Evolutionary conservation across 2,888 invertebrate species (phyloP), one percentile per base, ranked within the genome.

Genomic region (Anagyrus pseudococci): DNA sequence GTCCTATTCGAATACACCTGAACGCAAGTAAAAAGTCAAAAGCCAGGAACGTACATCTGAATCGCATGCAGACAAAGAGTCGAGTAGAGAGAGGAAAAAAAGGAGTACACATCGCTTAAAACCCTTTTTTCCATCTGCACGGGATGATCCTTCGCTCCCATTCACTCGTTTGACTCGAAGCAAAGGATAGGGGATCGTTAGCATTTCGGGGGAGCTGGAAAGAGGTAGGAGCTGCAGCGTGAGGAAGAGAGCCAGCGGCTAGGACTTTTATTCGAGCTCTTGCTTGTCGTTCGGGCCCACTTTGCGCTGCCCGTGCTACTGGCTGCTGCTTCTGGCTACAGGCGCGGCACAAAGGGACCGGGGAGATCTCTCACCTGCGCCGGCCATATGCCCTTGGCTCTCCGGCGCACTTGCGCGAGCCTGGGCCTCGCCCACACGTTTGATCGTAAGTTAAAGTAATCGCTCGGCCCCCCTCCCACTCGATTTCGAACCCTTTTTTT

Each of bases 131-230:
- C 40, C 4, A 59, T 59, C 59, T 59, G 53, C 59, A 53, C 53
- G 29, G 46, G 41, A 58, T 46, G 59, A 43, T 62, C 49, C 47
- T 10, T 57, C 33, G 29, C 23, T 29, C 40, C 23, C 40, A 19
- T 40, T 10, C 40, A 43, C 46, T 13, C 60, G 53, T 60, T 62
- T 33, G 49, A 50, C 44, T 54, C 48, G 55, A 15, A 41, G 44
- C 33, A 41, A 33, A 61, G 46, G 48, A 62, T 66, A 69, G 70
- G 68, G 67, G 68, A 72, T 73, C 70, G 71, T 73, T 72, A 73
- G 71, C 69, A 70, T 71, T 71, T 67, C 70, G 67, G 67, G 25
- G 40, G 46, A 10, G 26, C 48, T 26, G n/a, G n/a, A n/a, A n/a
- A n/a, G n/a, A n/a, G n/a, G n/a, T n/a, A n/a, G n/a, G n/a, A n/a